Evolutionary conservation across 2,888 invertebrate genomes (phyloP).

Genomic region (Xylophagus ater): DNA sequence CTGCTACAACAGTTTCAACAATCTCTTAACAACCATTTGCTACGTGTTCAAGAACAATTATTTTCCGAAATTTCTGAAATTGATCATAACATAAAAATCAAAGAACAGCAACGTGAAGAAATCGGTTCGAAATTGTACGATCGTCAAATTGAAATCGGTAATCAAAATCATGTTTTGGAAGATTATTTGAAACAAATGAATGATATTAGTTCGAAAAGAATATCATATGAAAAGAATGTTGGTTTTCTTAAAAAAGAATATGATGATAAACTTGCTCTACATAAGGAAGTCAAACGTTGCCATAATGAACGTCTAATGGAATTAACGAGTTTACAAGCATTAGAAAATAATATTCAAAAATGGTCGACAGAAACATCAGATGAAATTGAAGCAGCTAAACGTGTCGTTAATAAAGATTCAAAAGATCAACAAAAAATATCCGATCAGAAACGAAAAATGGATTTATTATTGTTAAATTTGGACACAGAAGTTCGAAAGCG

Average conservation of each 20-base stretch:
- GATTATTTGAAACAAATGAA: conserved; percentile 39
- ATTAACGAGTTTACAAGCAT: conserved; percentile 29
- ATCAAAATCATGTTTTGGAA: conserved; percentile 40
- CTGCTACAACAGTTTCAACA: conserved; percentile 62
- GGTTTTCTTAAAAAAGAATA: conserved; percentile 31
- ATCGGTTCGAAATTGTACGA: conserved; percentile 41
- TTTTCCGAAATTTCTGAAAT: conserved; percentile 55
- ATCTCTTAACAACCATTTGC: conserved; percentile 53
- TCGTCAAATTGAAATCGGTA: conserved; percentile 40
- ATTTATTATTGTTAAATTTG: conserved; percentile 55
- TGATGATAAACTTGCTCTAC: conserved; percentile 26
- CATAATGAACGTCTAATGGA: conserved; percentile 31
- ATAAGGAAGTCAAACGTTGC: conserved; percentile 26
- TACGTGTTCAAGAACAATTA: conserved; percentile 52
- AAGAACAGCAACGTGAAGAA: conserved; percentile 33
- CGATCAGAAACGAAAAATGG: conserved; percentile 39
- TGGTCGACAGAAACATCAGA: conserved; percentile 35
- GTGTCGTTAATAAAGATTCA: conserved; percentile 32
- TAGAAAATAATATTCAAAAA: conserved; percentile 32
- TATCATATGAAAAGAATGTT: conserved; percentile 32
- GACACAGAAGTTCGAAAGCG: conserved; percentile 59
- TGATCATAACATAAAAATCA: conserved; percentile 39
- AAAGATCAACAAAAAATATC: conserved; percentile 36
- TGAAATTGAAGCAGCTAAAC: conserved; percentile 34
- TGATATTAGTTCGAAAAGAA: conserved; percentile 31